Conservation (phyloP, 2,888 invertebrate genomes). For the Poecilobothrus nobilitatus region DNA sequence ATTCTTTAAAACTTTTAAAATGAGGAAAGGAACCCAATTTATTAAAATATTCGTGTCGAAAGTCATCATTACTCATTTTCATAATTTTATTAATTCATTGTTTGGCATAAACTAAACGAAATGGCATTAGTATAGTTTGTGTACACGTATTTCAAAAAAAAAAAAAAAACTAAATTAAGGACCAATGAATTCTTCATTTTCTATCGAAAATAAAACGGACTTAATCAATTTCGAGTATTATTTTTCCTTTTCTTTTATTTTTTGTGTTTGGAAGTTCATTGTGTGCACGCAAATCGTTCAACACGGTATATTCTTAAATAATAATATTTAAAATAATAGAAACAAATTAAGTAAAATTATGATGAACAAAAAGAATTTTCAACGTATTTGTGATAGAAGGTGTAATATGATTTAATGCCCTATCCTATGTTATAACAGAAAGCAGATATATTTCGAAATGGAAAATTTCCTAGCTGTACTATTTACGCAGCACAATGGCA, state of each 20-base stretch:
- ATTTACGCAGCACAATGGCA: too few relatives aligned
- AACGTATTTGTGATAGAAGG: too few relatives aligned
- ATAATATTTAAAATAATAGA: not conserved
- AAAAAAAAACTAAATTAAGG: too few relatives aligned
- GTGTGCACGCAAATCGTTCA: not conserved
- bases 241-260: not conserved
- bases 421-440: too few relatives aligned
- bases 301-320: not conserved
- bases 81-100: not conserved
- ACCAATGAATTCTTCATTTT: not conserved
- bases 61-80: constrained; percentile 1
- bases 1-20: too few relatives aligned
- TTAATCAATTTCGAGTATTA: not conserved
- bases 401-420: too few relatives aligned
- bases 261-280: not conserved
- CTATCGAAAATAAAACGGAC: not conserved
- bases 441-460: too few relatives aligned
- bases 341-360: not conserved
- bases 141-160: not conserved
- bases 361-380: too few relatives aligned
- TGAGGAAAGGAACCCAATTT: too few relatives aligned
- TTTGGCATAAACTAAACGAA: not conserved
- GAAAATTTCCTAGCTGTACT: too few relatives aligned
- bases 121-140: not conserved
- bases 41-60: not conserved